Base-by-base conservation (phyloP, 2,113 vertebrate genomes). In the Cebidichthys violaceus region DNA sequence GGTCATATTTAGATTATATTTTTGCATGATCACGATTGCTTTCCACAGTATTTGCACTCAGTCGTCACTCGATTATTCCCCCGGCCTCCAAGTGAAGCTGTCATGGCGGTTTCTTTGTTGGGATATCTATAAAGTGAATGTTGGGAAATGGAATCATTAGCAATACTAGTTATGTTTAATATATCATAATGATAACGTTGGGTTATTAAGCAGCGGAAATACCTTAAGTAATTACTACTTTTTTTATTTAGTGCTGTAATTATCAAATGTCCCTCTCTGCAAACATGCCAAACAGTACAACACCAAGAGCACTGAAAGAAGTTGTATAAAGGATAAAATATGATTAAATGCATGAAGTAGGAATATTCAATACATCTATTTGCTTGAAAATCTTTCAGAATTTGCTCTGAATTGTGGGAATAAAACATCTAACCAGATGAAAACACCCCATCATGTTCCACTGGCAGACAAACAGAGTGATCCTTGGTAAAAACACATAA, bases 401-500 rank as follows among this genome's bases (percentile, higher is more conserved):
- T 69, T 50, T 50, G 3, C 10, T 65, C 33, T 2, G 29, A 45
- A 45, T 47, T 47, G 24, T 47, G 6, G 20, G 22, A 45, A 60
- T n/a, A 69, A 75, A 77, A 68, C 17, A 2, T 41, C 39, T 22
- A 68, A 81, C 27, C 11, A 68, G 50, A 77, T 77, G 52, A 61
- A 86, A 87, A 80, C 20, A 33, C 6, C 20, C 31, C 45, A 60
- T 70, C 4, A 31, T 10, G 37, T 81, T 62, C 22, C 29, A 67
- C 65, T 47, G 64, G 41, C 20, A 20, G 24, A 35, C 20, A 75
- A 71, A 72, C 43, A 57, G 29, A 65, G 50, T 39, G 37, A 55
- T 73, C 5, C 2, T 9, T 41, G 29, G 33, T 45, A 47, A 65
- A 79, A 18, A 61, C 15, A 52, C 62, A 64, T 8, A 50, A 68